Evolutionary conservation across 2,888 invertebrate species (phyloP).

Genomic region (Unio pictorum): DNA sequence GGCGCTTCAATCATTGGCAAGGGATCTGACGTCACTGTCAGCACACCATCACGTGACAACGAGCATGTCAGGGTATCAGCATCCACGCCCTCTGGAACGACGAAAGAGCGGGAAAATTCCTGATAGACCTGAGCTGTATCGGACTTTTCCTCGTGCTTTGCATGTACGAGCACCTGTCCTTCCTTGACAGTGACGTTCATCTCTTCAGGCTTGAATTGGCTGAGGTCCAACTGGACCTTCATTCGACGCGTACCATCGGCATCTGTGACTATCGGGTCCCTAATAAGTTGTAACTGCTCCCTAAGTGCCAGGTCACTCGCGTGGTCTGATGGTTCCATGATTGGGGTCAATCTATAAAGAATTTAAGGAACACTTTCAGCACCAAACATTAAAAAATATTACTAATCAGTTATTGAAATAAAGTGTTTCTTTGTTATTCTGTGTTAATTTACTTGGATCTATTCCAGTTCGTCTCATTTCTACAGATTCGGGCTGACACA

Average conservation of each 20-base stretch:
- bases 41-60: too few relatives aligned
- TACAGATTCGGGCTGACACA: too few relatives aligned
- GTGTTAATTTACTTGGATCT: too few relatives aligned
- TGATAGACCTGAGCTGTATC: constrained; percentile 97
- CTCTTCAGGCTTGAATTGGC: constrained; percentile 94
- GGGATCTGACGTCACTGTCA: too few relatives aligned
- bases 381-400: too few relatives aligned
- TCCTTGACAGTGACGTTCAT: constrained; percentile 98
- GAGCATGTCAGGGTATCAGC: constrained; percentile 66
- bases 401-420: too few relatives aligned
- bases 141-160: constrained; percentile 97
- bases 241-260: constrained; percentile 20
- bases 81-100: constrained; percentile 74
- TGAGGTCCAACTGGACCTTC: constrained; percentile 82
- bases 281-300: constrained; percentile 10
- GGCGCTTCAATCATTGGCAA: too few relatives aligned
- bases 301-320: neutral
- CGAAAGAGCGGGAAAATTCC: constrained; percentile 97
- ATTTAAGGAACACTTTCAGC: neutral
- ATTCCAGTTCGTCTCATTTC: too few relatives aligned
- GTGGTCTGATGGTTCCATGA: constrained; percentile 9
- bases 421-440: too few relatives aligned
- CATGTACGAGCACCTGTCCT: constrained; percentile 92
- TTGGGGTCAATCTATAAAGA: constrained; percentile 2
- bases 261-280: constrained; percentile 10